Evolutionary conservation across 2,797 vertebrate species (phyloP).

Genomic region (Craterocephalus amniculus): DNA sequence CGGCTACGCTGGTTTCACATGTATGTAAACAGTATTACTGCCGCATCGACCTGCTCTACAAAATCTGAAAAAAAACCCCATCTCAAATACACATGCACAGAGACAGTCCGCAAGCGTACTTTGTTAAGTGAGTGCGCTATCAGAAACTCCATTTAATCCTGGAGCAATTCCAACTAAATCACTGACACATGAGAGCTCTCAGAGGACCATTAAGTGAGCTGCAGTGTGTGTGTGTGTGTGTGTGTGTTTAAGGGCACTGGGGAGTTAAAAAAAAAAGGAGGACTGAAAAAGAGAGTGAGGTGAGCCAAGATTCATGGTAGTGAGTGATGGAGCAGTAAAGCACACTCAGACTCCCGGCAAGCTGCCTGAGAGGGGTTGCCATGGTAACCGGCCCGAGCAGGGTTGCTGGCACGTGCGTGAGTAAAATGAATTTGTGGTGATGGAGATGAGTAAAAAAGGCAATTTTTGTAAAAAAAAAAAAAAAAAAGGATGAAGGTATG

Average conservation of each 20-base stretch:
- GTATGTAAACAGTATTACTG: conserved; percentile 17
- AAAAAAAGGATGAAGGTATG: conserved; percentile 17
- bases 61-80: neutral
- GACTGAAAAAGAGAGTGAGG: conserved; percentile 53
- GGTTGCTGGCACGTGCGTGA: conserved; percentile 67
- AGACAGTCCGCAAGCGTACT: conserved; percentile 21
- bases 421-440: conserved; percentile 60
- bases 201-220: conserved; percentile 55
- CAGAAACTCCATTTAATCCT: conserved; percentile 66
- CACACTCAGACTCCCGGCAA: conserved; percentile 69
- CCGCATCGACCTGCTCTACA: neutral
- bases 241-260: conserved; percentile 47
- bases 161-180: conserved; percentile 57
- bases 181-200: conserved; percentile 60
- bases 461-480: conserved; percentile 26
- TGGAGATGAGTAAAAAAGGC: conserved; percentile 41
- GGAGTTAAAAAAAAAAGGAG: conserved; percentile 55
- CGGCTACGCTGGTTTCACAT: conserved; percentile 1
- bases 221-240: conserved; percentile 14
- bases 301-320: conserved; percentile 67
- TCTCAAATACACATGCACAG: conserved; percentile 14
- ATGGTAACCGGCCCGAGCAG: conserved; percentile 66
- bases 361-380: conserved; percentile 68
- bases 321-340: conserved; percentile 75
- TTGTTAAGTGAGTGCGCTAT: conserved; percentile 34